Base-by-base conservation (phyloP, 2,888 invertebrate species). In the Lepetodrilus schrolli region DNA sequence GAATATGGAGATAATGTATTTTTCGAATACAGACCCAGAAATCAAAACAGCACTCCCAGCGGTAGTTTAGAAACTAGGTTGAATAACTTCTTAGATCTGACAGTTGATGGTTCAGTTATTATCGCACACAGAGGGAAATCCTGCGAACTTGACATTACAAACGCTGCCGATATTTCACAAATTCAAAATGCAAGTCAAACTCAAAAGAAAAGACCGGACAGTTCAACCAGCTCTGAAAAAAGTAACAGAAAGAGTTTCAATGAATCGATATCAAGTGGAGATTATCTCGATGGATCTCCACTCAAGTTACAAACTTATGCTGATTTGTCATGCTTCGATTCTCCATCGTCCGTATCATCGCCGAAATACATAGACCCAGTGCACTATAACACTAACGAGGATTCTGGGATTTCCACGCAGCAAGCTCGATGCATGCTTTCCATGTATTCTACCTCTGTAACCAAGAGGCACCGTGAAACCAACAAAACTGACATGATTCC, bases 231-330 rank as follows among this genome's bases (percentile, higher is more conserved):
- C 43, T 17, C 43, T 17, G n/a, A 13, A 0, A 43, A 43, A 43
- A 43, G 43, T 4, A 43, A 43, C n/a, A 43, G 17, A 17, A 17
- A 4, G n/a, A 43, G 43, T 43, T 17, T 4, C 17, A 17, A 17
- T 4, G 13, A 13, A 7, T 17, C 43, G 10, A 43, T 17, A 13
- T 13, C n/a, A 43, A 43, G 17, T 4, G 43, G 17, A 43, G 17
- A 7, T 43, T 43, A 30, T 47, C 13, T 79, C 8, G 79, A 74
- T 65, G 84, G 84, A 0, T 84, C 84, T 7, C 84, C 84, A 17
- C 51, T 84, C 38, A 84, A 83, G 50, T 69, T 84, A 20, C 80
- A 83, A 51, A 72, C 77, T 0, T 80, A 79, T 74, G 84, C 82
- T 49, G 83, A 84, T 77, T 58, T 84, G 37, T 83, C 83, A 7